Evolutionary conservation across 2,797 vertebrate species (phyloP), one percentile per base, ranked within the genome.

Genomic region (Typhlichthys subterraneus): DNA sequence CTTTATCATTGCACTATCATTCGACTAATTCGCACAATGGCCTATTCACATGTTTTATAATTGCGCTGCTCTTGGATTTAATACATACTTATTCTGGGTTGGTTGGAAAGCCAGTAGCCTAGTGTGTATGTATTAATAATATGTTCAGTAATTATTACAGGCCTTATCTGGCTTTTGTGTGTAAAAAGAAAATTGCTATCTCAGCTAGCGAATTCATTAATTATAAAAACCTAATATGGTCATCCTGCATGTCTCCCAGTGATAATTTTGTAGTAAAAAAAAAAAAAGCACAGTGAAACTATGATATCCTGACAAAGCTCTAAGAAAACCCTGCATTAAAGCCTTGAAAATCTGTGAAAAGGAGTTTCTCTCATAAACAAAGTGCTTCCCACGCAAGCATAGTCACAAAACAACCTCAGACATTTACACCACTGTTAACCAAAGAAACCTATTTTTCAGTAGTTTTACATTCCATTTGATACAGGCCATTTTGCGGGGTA

Each of bases 301-400:
- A 38, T 33, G 31, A 33, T 7, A 1, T 5, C 7, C 31, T 7
- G 31, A 33, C 7, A 7, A 5, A 7, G 31, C 4, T 1, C 31
- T 19, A 19, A 19, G 19, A 8, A 38, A 38, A 38, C 5, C 33
- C 33, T 38, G 5, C 33, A 38, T 6, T 38, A 38, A 38, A 38
- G 33, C 33, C 33, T 38, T 38, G 33, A 5, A 38, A 7, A 38
- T 5, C 33, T 38, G 33, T 38, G 6, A 72, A 57, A 79, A 70
- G 60, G 13, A 83, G 77, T 17, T 67, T 65, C 75, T 80, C 72
- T 67, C 71, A 73, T 48, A 69, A 67, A 85, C 76, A 79, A 83
- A 81, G 76, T 65, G 63, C 72, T 72, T 82, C 77, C 77, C 79
- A 76, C 75, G 59, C 77, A 79, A 77, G 77, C 72, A 76, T 73